Evolutionary conservation across 1,140 invertebrate genomes (phyloP).

Genomic region (Kradibia gibbosae): DNA sequence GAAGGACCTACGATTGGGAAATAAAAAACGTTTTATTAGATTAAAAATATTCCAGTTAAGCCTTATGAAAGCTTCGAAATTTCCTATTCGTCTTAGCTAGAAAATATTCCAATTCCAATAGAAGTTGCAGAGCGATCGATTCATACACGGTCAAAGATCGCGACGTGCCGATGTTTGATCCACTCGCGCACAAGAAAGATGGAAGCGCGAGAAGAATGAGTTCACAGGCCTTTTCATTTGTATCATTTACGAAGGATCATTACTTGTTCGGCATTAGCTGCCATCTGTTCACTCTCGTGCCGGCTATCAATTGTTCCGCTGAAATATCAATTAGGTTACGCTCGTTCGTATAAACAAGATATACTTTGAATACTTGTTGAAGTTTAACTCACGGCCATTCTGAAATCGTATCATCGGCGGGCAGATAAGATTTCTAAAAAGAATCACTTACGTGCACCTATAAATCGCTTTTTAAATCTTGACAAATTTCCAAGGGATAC

Average conservation of each 20-base stretch:
- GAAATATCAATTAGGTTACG: constrained; percentile 45
- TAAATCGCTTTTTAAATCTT: too few species aligned
- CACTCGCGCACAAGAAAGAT: neutral
- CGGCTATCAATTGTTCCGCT: constrained; percentile 22
- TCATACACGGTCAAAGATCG: constrained; percentile 21
- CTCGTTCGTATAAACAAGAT: constrained; percentile 13
- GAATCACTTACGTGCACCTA: too few species aligned
- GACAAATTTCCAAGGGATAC: too few species aligned
- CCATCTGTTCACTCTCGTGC: neutral
- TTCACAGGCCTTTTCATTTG: neutral
- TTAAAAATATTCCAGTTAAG: neutral
- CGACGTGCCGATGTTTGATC: neutral
- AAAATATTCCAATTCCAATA: neutral
- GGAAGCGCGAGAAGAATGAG: neutral
- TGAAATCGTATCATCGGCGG: neutral
- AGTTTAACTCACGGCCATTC: neutral
- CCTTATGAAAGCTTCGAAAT: neutral
- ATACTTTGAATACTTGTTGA: neutral
- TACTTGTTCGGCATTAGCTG: neutral
- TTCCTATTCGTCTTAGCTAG: neutral
- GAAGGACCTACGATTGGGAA: too few species aligned
- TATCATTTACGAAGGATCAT: constrained; percentile 31
- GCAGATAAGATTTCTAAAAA: neutral
- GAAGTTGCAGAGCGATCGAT: neutral
- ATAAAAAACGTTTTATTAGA: neutral